Base-by-base conservation (phyloP, 2,797 vertebrate genomes). In the Sus cebifrons region DNA sequence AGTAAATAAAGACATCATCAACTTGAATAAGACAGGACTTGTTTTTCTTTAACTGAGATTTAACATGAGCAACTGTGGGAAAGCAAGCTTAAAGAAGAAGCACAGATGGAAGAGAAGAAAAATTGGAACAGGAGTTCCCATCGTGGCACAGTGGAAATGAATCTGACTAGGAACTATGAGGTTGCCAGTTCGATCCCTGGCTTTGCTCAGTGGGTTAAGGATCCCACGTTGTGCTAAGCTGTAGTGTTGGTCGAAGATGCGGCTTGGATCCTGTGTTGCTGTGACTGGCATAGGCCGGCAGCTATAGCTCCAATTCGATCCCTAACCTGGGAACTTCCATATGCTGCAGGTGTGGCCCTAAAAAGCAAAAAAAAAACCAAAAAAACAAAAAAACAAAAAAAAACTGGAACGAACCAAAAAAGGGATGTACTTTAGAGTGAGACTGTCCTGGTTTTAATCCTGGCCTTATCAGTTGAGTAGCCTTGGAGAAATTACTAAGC, bases 1-100 rank as follows among this genome's bases (percentile, higher is more conserved):
- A 73, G 65, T 56, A 86, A 95, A 97, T 58, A n/a, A 2, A 94
- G 9, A 67, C 27, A 70, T 20, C 74, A 88, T 64, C 77, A 70
- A 68, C 87, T 88, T 85, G 29, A 97, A 54, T 44, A 58, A 86
- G 16, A 77, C 15, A 58, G n/a, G 44, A 2, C 5, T 12, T 9
- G 9, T 81, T 83, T 93, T 91, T 85, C 54, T 54, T 14, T 20
- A 86, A 94, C 14, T 92, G 67, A 93, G 64, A 84, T 71, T 91
- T 70, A 87, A 85, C 81, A 15, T 70, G 29, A 62, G 44, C n/a
- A 88, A 60, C 0, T 60, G 44, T 71, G 44, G 85, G 62, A 91
- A 82, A 96, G 40, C 6, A 65, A 89, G 64, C 87, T 86, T 93
- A 60, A 75, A 94, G 67, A 75, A 0, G 17, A 86, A 36, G 18